Percentiles rank a stretch among this genome's conserved stretches.
phyloP scores from a whole-genome alignment of 2,888 invertebrate genomes.

The Mythimna ferrago region DNA sequence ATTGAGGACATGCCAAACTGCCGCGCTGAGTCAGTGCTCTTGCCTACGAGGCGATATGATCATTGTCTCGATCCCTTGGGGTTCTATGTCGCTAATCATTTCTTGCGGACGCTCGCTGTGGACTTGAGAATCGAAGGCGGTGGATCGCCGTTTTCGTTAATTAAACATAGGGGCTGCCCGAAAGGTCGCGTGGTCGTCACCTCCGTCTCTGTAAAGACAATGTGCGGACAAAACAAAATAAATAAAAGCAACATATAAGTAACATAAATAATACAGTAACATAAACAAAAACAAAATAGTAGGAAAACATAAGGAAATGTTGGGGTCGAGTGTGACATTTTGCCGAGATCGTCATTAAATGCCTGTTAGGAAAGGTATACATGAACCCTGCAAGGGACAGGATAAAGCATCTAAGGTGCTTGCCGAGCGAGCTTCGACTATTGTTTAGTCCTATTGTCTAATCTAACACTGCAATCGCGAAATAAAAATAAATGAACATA shows the following conservation, averaged over 20 bases:
- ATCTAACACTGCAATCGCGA: conserved; percentile 87
- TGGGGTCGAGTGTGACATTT: conserved; percentile 59
- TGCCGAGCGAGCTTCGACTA: conserved; percentile 87
- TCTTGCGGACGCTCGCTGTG: conserved; percentile 89
- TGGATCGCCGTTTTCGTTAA: conserved; percentile 90
- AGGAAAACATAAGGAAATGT: conserved; percentile 65
- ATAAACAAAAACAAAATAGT: conserved; percentile 68
- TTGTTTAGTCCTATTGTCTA: conserved; percentile 80
- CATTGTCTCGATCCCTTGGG: conserved; percentile 75
- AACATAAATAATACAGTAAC: conserved; percentile 53
- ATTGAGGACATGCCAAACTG: conserved; percentile 75
- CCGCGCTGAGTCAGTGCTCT: conserved; percentile 81
- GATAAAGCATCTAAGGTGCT: conserved; percentile 86
- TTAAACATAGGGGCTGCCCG: conserved; percentile 95
- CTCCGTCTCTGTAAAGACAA: conserved; percentile 89
- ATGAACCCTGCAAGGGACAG: conserved; percentile 79
- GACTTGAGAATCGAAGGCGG: conserved; percentile 89
- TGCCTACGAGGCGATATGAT: conserved; percentile 77
- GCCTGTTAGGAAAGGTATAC: conserved; percentile 71
- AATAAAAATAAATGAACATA: conserved; percentile 80
- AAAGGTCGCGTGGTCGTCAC: conserved; percentile 93
- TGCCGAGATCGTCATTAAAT: conserved; percentile 63
- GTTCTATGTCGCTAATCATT: conserved; percentile 78
- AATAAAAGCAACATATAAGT: conserved; percentile 75
- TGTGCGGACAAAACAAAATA: conserved; percentile 83